A percentile compares a stretch with the other conserved stretches of the same genome.
phyloP scores from a whole-genome alignment of 2,888 invertebrate genomes.

The Mesochorus sp. region DNA sequence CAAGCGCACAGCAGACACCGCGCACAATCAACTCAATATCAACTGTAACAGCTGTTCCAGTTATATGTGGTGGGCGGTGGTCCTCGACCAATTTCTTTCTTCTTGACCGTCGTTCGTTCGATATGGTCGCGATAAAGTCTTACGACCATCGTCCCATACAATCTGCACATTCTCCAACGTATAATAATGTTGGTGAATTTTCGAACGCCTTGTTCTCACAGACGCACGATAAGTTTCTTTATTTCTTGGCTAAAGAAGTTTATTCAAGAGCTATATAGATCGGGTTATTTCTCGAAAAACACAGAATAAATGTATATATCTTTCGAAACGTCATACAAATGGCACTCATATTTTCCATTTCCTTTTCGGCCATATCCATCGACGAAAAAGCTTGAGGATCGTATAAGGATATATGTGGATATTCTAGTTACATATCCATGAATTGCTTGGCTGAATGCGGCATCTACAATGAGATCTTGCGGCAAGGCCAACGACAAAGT shows the following conservation, averaged over 20 bases:
- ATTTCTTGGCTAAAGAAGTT: not conserved
- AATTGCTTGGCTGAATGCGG: no score
- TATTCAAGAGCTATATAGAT: not conserved
- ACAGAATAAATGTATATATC: not conserved
- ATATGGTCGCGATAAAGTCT: conserved; percentile 2
- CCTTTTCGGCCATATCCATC: no score
- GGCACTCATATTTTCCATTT: no score
- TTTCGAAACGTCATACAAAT: no score
- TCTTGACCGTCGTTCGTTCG: not conserved
- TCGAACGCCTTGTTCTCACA: no score
- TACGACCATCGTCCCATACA: not conserved
- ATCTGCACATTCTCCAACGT: not conserved
- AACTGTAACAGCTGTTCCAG: conserved; percentile 10
- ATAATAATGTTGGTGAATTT: no score
- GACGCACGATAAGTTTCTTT: not conserved
- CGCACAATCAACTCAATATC: not conserved
- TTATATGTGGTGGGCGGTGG: not conserved
- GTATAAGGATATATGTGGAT: no score
- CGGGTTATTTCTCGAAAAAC: not conserved
- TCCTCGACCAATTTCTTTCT: conserved; percentile 3
- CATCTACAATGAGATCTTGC: not conserved
- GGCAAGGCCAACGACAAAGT: not conserved
- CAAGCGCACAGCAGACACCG: not conserved
- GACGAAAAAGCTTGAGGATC: no score
- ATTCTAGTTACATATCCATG: no score